Evolutionary conservation across 2,888 invertebrate species (phyloP).

Genomic region (Dyspetes luteomarginatus): DNA sequence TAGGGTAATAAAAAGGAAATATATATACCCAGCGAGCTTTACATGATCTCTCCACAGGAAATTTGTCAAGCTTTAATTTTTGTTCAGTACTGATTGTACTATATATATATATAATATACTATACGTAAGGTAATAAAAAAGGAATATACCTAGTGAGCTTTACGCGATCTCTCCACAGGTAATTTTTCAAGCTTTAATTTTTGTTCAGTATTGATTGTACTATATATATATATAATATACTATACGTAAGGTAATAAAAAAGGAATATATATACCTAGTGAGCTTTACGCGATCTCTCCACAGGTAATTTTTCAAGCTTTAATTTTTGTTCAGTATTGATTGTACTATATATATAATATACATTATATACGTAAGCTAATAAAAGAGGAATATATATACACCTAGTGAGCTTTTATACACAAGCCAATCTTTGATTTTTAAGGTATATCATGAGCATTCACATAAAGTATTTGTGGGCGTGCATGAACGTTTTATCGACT

Average conservation of each 20-base stretch:
- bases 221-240: too few species aligned
- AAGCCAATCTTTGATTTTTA: not conserved
- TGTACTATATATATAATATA: not conserved
- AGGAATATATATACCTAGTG: too few species aligned
- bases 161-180: too few species aligned
- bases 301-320: not conserved
- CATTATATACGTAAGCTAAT: not conserved
- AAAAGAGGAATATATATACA: not conserved
- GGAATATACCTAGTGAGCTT: not conserved
- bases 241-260: too few species aligned
- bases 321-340: slow-evolving; percentile 4
- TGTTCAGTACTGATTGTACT: slow-evolving; percentile 3
- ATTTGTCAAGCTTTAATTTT: not conserved
- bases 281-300: not conserved
- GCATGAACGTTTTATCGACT: slow-evolving; percentile 62
- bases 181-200: too few species aligned
- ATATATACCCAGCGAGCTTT: too few species aligned
- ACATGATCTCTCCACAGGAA: not conserved
- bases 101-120: not conserved
- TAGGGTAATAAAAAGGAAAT: too few species aligned
- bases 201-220: too few species aligned
- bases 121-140: not conserved
- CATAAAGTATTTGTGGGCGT: slow-evolving; percentile 27
- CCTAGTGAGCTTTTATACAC: slow-evolving; percentile 16
- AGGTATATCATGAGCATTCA: not conserved